Base-by-base conservation (phyloP, 1,140 invertebrate species). In the Drosophila obscura region DNA sequence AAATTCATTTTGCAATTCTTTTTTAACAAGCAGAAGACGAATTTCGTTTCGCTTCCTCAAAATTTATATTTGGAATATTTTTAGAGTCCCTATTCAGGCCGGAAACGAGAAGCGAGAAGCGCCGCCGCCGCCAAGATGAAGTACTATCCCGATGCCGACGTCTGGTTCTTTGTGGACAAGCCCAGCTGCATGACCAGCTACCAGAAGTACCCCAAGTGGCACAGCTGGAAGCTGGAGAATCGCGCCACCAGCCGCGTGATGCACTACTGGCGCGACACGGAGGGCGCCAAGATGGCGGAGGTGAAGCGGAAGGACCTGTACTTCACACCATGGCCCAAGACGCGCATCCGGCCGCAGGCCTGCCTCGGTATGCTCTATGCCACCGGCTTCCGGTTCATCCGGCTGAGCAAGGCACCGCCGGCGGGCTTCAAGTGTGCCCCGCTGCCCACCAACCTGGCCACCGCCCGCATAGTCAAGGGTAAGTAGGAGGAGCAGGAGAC, bases 341-440 rank as follows among this genome's bases (percentile, higher is more conserved):
- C 26, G 3, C 68, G 83, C 19, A 88, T 88, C 26, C 83, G 83
- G 1, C 45, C 67, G 1, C 84, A 88, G 39, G 83, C 83, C 15
- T 88, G 83, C 22, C 56, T 88, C 46, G 84, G 84, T 1, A 50
- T 88, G 73, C 68, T 88, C n/a, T 88, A 88, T 46, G 68, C 83
- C 19, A 88, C 79, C 0, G 83, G 83, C 0, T 53, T 60, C 49
- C 79, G 83, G 0, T 88, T 80, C 24, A 83, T 88, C 6, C 65
- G 43, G 2, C 39, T 88, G 1, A 55, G 58, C 22, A 56, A 13
- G 45, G 83, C 83, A 0, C 75, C 72, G 0, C 83, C 83, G 2
- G 64, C 64, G 5, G 73, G 68, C 8, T 88, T 88, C 7, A 88
- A 88, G 50, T 88, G 83, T 49, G 83, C 83, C 0, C 83, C 83